Conservation (phyloP, 2,888 invertebrate species). For the Spisula subtruncata region DNA sequence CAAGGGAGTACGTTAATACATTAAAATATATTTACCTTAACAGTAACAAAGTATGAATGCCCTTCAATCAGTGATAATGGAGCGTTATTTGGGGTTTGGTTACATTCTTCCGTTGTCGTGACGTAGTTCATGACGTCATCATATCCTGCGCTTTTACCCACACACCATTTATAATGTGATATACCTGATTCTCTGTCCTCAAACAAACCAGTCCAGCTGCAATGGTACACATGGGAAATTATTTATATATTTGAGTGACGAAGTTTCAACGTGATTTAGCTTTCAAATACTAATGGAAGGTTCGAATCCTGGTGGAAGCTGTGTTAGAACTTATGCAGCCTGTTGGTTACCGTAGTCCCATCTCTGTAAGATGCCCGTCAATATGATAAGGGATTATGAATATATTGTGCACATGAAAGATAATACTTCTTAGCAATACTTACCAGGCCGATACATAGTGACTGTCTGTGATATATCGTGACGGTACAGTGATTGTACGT, state of each 20-base stretch:
- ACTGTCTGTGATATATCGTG: slow-evolving; percentile 68
- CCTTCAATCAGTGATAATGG: slow-evolving; percentile 68
- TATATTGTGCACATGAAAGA: too few relatives aligned
- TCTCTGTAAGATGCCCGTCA: too few relatives aligned
- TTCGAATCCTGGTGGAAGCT: too few relatives aligned
- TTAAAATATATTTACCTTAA: slow-evolving; percentile 62
- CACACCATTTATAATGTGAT: slow-evolving; percentile 64
- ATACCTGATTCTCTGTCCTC: slow-evolving; percentile 70
- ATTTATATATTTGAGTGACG: too few relatives aligned
- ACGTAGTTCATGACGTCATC: slow-evolving; percentile 55
- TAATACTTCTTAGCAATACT: neutral
- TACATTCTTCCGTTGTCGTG: slow-evolving; percentile 57
- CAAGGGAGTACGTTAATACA: neutral
- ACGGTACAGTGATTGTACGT: slow-evolving; percentile 55
- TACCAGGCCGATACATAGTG: slow-evolving; percentile 69
- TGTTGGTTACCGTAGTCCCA: too few relatives aligned
- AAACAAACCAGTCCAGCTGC: slow-evolving; percentile 68
- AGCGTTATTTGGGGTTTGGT: slow-evolving; percentile 46
- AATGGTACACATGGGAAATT: neutral
- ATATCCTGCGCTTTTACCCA: slow-evolving; percentile 70
- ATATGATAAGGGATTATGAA: too few relatives aligned
- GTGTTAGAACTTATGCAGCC: too few relatives aligned
- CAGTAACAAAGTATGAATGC: slow-evolving; percentile 72
- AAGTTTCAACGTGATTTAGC: too few relatives aligned
- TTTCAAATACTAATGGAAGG: too few relatives aligned